phyloP scores from a whole-genome alignment of 2,113 vertebrate species.

The Megaceryle torquata region DNA sequence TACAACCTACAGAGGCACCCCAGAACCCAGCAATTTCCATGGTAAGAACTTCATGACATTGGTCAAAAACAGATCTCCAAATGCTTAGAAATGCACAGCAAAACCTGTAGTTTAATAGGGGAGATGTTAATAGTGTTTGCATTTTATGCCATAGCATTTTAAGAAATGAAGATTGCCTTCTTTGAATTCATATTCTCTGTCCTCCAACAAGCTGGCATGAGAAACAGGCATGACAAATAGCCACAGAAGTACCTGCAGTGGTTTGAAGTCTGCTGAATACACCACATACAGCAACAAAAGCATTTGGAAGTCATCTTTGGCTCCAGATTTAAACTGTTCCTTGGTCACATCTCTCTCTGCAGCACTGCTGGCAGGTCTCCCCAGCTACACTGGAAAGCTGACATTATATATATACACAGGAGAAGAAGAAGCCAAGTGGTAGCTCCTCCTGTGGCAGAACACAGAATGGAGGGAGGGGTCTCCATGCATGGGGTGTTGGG shows the following conservation, averaged over 20 bases:
- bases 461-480: fast-evolving
- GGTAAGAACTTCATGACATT: neutral
- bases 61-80: neutral
- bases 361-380: neutral
- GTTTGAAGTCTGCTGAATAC: neutral
- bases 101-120: neutral
- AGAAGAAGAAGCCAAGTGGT: neutral
- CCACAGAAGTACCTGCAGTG: neutral
- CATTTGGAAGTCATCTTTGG: neutral
- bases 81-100: neutral
- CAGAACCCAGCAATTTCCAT: neutral
- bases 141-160: neutral
- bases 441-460: neutral
- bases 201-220: neutral
- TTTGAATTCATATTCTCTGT: neutral
- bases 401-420: fast-evolving
- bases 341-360: neutral
- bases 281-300: neutral
- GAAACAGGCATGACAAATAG: neutral
- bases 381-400: neutral
- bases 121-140: neutral
- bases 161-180: neutral
- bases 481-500: fast-evolving
- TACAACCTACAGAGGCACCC: neutral
- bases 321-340: neutral